Base-by-base conservation (phyloP, 2,888 invertebrate species). In the Ornithoptera priamus region DNA sequence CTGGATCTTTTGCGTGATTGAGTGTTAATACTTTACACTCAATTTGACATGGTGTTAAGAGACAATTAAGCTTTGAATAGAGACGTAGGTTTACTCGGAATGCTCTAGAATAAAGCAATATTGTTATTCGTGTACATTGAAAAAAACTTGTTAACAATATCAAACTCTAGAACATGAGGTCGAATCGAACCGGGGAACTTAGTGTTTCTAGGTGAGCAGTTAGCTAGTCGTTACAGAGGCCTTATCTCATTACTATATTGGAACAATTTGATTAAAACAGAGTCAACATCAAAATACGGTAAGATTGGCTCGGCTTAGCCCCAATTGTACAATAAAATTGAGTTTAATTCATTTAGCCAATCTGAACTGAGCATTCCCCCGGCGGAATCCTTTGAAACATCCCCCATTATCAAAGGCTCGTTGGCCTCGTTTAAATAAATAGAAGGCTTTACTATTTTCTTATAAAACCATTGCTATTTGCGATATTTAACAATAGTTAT, bases 281-380 rank as follows among this genome's bases (percentile, higher is more conserved):
- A 56, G 53, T 50, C 36, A 53, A 69, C 53, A 64, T 65, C 17
- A 63, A 64, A 65, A 57, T 57, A 65, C 53, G 39, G 39, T 58
- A 42, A 58, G 56, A 22, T 65, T n/a, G 67, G 50, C 53, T 50
- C 59, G 39, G 59, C 24, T 59, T 58, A 46, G 39, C 57, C 39
- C 56, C 57, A 30, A 61, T 62, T 46, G 65, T 61, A 46, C 62
- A 15, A 57, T 61, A 15, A 20, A 65, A 61, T 58, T 65, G 60
- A 58, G 57, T 69, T 69, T 60, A 69, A 61, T 69, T 65, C 42
- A 61, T 69, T 65, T 50, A 30, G 46, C 42, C 57, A 65, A 58
- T 46, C 42, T 53, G n/a, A 20, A 61, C 20, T 57, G 22, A n/a
- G 57, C 20, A 58, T 65, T 58, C 58, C 57, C 65, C 22, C 42